phyloP scores from a whole-genome alignment of 2,888 invertebrate species.

The Elgonia sp. region DNA sequence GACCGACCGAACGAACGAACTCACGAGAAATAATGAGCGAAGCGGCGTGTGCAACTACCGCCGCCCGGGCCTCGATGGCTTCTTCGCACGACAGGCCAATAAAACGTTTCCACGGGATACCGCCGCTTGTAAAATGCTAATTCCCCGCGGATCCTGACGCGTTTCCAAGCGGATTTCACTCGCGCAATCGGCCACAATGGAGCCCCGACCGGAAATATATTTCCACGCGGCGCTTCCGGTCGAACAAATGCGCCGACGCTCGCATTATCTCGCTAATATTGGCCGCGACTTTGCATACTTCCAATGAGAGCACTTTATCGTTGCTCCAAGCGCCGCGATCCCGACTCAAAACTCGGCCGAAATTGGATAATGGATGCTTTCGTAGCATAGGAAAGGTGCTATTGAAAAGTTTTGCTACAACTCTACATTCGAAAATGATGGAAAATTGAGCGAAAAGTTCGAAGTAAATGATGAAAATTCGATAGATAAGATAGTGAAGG shows the following conservation, averaged over 20 bases:
- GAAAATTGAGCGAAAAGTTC: background rate
- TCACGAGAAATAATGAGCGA: slow-evolving; percentile 81
- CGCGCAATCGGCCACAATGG: slow-evolving; percentile 74
- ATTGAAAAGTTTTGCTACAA: slow-evolving; percentile 9
- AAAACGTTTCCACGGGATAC: slow-evolving; percentile 84
- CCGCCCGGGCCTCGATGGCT: slow-evolving; percentile 82
- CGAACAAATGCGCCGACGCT: slow-evolving; percentile 61
- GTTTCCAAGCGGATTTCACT: slow-evolving; percentile 83
- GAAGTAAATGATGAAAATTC: background rate
- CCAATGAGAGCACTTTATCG: slow-evolving; percentile 15
- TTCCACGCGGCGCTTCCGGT: slow-evolving; percentile 76
- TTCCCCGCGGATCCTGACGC: slow-evolving; percentile 81
- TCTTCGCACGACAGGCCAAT: slow-evolving; percentile 86
- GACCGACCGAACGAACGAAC: slow-evolving; percentile 60
- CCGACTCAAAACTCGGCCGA: slow-evolving; percentile 21
- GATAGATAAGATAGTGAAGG: background rate
- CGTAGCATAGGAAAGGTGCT: background rate
- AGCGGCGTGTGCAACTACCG: slow-evolving; percentile 77
- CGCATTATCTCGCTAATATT: slow-evolving; percentile 37
- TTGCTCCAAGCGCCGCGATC: background rate
- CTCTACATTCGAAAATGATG: background rate
- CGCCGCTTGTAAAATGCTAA: slow-evolving; percentile 85
- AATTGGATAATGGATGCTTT: slow-evolving; percentile 34
- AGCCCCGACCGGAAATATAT: slow-evolving; percentile 80
- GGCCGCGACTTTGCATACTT: slow-evolving; percentile 50